Evolutionary conservation across 2,113 vertebrate genomes (phyloP).

Genomic region (Brachyistius frenatus): DNA sequence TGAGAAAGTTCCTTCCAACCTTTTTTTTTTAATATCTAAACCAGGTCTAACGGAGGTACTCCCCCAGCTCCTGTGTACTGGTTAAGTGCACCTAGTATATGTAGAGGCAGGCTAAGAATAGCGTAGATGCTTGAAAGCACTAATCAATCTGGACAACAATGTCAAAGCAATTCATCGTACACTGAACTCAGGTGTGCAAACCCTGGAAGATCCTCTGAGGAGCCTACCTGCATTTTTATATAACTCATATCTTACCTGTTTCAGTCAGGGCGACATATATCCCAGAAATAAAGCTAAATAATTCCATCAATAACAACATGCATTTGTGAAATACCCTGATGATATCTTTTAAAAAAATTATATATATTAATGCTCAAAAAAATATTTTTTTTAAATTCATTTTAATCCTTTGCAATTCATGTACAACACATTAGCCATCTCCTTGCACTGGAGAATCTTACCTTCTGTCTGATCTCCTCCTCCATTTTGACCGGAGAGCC

Average conservation of each 20-base stretch:
- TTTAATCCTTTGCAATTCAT: neutral
- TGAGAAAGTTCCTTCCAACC: slow-evolving; percentile 5
- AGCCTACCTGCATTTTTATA: neutral
- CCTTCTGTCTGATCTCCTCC: slow-evolving; percentile 98
- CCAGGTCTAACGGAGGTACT: neutral
- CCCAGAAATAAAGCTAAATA: neutral
- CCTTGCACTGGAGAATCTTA: slow-evolving; percentile 70
- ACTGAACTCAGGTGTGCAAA: slow-evolving; percentile 37
- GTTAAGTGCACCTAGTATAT: slow-evolving; percentile 7
- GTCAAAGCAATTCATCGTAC: slow-evolving; percentile 49
- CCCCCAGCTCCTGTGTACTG: neutral
- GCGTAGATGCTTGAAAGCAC: slow-evolving; percentile 50
- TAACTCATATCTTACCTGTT: slow-evolving; percentile 11
- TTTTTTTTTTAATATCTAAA: slow-evolving; percentile 13
- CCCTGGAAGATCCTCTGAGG: slow-evolving; percentile 18
- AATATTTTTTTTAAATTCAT: neutral
- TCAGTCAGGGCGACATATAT: neutral
- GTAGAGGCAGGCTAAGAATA: slow-evolving; percentile 50
- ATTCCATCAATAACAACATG: neutral
- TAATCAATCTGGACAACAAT: slow-evolving; percentile 58
- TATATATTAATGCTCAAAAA: too few relatives aligned
- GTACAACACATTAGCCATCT: neutral
- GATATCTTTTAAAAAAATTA: neutral
- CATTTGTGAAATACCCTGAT: neutral
- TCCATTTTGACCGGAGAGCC: slow-evolving; percentile 99